A percentile compares a stretch with the other conserved stretches of the same genome.
Conservation (phyloP, 2,797 vertebrate genomes). For the Triplophysa yarkandensis region DNA sequence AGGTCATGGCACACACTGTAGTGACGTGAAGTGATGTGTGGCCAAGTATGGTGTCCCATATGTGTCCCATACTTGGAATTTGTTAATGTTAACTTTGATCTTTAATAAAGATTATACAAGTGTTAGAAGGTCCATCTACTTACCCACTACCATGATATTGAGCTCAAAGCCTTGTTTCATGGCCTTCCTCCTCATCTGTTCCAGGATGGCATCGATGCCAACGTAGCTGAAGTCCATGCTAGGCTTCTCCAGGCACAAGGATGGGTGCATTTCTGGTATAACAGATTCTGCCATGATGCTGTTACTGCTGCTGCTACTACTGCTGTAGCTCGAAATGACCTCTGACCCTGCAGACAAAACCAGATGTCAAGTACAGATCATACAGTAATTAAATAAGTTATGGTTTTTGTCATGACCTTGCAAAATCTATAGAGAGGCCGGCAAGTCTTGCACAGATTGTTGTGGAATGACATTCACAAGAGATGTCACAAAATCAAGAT, state of each 20-base stretch:
- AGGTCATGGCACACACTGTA: no score
- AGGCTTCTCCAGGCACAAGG: constrained; percentile 77
- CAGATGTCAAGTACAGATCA: neutral
- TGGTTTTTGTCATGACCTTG: neutral
- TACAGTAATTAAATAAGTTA: neutral
- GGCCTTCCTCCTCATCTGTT: constrained; percentile 97
- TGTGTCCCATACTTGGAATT: no score
- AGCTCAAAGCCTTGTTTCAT: constrained; percentile 99
- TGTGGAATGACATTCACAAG: no score
- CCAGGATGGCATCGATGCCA: constrained; percentile 95
- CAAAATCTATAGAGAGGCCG: no score
- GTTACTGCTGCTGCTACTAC: constrained; percentile 71
- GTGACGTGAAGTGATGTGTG: no score
- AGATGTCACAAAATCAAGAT: neutral
- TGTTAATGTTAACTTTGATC: no score
- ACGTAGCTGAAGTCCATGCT: constrained; percentile 89
- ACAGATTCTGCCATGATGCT: constrained; percentile 85
- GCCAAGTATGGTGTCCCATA: no score
- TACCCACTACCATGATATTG: constrained; percentile 99
- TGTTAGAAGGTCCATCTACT: constrained; percentile 61
- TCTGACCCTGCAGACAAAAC: constrained; percentile 67
- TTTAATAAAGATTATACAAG: neutral
- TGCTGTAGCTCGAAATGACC: constrained; percentile 72
- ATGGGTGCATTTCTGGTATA: constrained; percentile 62
- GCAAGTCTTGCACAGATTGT: no score